A percentile compares a stretch with the other conserved stretches of the same genome.
These are phyloP conservation scores for Allolobophora icterica DNA, from an alignment of 2,888 invertebrate genomes.

Conservation along the genomic window DNA sequence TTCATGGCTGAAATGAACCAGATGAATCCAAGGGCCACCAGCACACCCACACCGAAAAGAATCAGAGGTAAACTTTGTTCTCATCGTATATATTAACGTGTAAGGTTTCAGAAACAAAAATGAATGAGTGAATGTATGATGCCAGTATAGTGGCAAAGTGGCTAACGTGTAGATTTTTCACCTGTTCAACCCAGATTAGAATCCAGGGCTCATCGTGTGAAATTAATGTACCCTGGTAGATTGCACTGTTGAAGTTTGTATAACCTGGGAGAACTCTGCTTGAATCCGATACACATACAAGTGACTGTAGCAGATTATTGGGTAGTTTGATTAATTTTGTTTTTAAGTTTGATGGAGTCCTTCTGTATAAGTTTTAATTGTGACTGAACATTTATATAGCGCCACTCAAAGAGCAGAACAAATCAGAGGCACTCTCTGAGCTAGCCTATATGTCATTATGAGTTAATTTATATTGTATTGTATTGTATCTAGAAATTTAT, in stretches of 20 bases:
- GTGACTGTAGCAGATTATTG: no score
- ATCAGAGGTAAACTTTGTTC: neutral
- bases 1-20: neutral
- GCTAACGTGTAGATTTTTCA: neutral
- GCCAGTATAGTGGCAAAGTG: neutral
- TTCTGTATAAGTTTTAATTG: neutral
- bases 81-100: neutral
- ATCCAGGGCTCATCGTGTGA: neutral
- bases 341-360: neutral
- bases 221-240: neutral
- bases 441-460: no score
- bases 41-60: conserved; percentile 20
- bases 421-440: no score
- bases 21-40: conserved; percentile 5
- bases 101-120: neutral
- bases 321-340: neutral
- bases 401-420: no score
- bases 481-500: no score
- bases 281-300: no score
- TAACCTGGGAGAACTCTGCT: no score
- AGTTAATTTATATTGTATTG: no score
- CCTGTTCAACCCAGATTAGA: neutral
- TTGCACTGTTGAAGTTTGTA: neutral
- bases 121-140: neutral
- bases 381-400: no score